Conservation (phyloP, 2,888 invertebrate genomes). For the Himalopsyche tibetana region DNA sequence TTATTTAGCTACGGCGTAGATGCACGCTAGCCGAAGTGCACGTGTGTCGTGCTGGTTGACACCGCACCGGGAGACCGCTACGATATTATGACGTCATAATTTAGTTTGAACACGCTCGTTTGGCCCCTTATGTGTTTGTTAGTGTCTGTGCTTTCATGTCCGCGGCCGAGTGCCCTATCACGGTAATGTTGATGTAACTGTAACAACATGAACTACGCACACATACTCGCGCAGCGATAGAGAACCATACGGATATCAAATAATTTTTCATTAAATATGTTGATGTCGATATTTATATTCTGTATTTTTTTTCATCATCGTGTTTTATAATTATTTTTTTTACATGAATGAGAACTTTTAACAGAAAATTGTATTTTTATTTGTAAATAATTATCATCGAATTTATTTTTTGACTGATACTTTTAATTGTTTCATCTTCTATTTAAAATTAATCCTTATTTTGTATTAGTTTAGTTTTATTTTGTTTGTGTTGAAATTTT, state of each 20-base stretch:
- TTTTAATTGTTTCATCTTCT: too few species aligned
- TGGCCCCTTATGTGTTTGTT: slow-evolving; percentile 44
- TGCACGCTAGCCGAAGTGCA: slow-evolving; percentile 21
- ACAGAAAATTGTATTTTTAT: too few species aligned
- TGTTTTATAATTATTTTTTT: too few species aligned
- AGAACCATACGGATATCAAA: not conserved
- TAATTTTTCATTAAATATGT: too few species aligned
- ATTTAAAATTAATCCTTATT: too few species aligned
- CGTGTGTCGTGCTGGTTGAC: not conserved
- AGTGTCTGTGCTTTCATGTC: slow-evolving; percentile 41
- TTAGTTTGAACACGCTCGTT: slow-evolving; percentile 61
- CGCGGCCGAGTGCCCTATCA: slow-evolving; percentile 28
- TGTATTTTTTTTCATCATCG: too few species aligned
- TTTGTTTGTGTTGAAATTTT: too few species aligned
- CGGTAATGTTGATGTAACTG: slow-evolving; percentile 53
- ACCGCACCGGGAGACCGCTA: slow-evolving; percentile 2
- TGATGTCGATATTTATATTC: too few species aligned
- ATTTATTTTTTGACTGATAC: too few species aligned
- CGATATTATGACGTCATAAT: slow-evolving; percentile 59
- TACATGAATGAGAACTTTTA: too few species aligned
- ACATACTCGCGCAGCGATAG: not conserved
- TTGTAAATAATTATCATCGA: too few species aligned
- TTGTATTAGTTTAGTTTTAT: too few species aligned
- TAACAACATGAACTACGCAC: slow-evolving; percentile 46
- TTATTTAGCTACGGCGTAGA: slow-evolving; percentile 11